phyloP scores from a whole-genome alignment of 2,113 vertebrate genomes.

The Eulacestoma nigropectus region DNA sequence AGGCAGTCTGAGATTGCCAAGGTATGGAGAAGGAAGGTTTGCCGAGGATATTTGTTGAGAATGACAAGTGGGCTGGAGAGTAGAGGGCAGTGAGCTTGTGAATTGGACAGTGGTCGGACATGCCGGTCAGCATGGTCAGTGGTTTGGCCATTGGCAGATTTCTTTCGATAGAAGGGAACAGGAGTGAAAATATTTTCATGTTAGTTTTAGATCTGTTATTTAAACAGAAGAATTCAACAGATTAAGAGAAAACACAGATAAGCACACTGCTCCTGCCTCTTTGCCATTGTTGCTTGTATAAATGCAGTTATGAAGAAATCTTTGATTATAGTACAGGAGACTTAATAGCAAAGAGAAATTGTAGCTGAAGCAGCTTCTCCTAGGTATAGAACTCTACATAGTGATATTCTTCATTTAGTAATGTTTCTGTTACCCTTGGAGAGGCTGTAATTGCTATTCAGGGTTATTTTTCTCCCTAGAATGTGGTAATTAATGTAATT shows the following conservation, averaged over 20 bases:
- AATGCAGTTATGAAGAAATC: background rate
- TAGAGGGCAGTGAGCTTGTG: background rate
- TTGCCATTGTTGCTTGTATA: background rate
- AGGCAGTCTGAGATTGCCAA: background rate
- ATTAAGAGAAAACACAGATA: background rate
- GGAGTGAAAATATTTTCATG: background rate
- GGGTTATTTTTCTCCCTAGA: constrained; percentile 2
- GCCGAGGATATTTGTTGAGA: background rate
- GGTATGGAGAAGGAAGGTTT: background rate
- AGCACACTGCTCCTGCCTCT: background rate
- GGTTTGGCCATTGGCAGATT: background rate
- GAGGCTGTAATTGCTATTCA: background rate
- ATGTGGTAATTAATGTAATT: constrained; percentile 24
- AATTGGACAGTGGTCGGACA: background rate
- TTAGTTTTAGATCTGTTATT: background rate
- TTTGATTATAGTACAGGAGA: background rate
- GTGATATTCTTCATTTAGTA: background rate
- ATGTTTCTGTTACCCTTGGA: background rate
- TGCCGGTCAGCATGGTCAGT: background rate
- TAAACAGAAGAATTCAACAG: background rate
- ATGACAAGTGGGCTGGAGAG: background rate
- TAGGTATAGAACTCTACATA: background rate
- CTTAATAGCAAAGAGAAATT: background rate
- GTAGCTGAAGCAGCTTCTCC: background rate
- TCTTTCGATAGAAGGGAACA: background rate